Conservation (phyloP, 1,140 invertebrate species). For the Calliphora vicina region DNA sequence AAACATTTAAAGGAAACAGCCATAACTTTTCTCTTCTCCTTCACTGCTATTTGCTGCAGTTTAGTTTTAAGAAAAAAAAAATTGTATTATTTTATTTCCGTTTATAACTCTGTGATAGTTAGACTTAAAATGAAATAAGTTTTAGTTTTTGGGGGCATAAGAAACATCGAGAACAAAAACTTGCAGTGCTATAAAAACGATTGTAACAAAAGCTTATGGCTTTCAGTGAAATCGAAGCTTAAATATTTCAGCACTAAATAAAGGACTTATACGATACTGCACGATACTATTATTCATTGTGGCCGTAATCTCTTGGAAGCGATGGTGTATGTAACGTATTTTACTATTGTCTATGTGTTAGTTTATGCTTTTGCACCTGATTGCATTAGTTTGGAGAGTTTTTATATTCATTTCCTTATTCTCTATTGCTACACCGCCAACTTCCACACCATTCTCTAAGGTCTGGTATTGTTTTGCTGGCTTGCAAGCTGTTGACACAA, state of each 20-base stretch:
- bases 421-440: neutral
- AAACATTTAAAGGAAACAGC: too few species aligned
- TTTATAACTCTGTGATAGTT: neutral
- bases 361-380: constrained; percentile 22
- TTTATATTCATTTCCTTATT: neutral
- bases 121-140: neutral
- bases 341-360: neutral
- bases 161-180: neutral
- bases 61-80: too few species aligned
- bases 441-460: neutral
- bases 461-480: neutral
- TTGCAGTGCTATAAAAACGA: neutral
- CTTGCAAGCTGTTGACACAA: constrained; percentile 33
- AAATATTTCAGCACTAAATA: constrained; percentile 2
- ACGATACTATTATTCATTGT: neutral
- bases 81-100: neutral
- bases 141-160: neutral
- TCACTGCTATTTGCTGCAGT: too few species aligned
- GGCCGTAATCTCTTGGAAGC: neutral
- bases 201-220: neutral
- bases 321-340: neutral
- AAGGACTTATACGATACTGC: neutral
- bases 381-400: neutral
- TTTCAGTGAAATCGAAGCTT: neutral
- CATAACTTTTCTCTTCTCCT: too few species aligned